A percentile compares a stretch with the other conserved stretches of the same genome.
Evolutionary conservation across 2,888 invertebrate species (phyloP).

Genomic region (Cremastobaeus sp.): DNA sequence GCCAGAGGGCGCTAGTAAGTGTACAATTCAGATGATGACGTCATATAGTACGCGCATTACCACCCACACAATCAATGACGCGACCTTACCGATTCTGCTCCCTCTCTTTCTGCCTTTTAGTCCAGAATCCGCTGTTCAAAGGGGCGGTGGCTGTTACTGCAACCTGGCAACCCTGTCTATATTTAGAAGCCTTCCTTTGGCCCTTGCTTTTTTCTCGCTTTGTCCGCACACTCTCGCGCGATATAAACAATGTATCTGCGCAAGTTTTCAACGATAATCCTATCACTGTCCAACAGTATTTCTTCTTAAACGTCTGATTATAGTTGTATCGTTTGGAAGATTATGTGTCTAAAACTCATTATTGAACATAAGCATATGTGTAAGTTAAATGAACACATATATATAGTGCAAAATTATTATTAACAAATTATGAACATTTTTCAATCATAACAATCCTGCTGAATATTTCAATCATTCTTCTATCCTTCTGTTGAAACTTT

Average conservation of each 20-base stretch:
- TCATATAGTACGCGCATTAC: constrained; percentile 61
- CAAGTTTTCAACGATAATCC: constrained; percentile 62
- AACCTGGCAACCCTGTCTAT: constrained; percentile 78
- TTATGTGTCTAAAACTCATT: too few species aligned
- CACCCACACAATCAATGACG: constrained; percentile 75
- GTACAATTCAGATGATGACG: constrained; percentile 63
- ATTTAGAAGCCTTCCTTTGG: constrained; percentile 74
- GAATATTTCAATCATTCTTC: too few species aligned
- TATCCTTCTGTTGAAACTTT: too few species aligned
- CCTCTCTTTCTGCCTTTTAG: constrained; percentile 64
- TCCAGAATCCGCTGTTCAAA: constrained; percentile 74
- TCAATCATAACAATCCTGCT: too few species aligned
- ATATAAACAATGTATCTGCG: constrained; percentile 72
- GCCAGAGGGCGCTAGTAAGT: constrained; percentile 59
- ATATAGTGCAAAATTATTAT: too few species aligned
- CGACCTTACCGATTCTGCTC: constrained; percentile 74
- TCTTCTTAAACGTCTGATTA: too few species aligned
- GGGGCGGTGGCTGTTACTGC: constrained; percentile 78
- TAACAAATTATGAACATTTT: too few species aligned
- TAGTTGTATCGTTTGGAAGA: too few species aligned
- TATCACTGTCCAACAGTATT: constrained; percentile 12
- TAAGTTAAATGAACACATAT: too few species aligned
- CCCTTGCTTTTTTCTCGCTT: constrained; percentile 60
- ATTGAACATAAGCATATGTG: too few species aligned
- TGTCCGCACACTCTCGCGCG: constrained; percentile 55